Percentiles rank a stretch among this genome's conserved stretches.
phyloP scores from a whole-genome alignment of 1,140 invertebrate species.

The Drosophila guanche region DNA sequence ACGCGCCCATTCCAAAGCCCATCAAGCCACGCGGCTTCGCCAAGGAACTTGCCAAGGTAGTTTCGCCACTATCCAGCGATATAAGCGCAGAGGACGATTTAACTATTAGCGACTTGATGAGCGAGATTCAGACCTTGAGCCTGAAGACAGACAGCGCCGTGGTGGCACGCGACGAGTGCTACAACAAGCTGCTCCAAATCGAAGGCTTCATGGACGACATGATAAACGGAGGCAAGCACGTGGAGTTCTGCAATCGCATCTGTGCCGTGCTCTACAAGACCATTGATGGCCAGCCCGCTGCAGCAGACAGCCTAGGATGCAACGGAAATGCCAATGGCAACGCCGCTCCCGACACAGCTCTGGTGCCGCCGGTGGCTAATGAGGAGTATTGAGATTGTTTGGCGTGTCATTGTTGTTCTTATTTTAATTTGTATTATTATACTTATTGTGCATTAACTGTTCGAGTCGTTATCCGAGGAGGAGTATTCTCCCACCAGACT shows the following conservation, averaged over 20 bases:
- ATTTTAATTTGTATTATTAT: conserved; percentile 26
- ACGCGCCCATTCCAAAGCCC: conserved; percentile 39
- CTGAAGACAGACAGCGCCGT: conserved; percentile 14
- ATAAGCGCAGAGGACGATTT: not conserved
- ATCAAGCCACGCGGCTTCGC: conserved; percentile 36
- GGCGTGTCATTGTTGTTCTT: conserved; percentile 10
- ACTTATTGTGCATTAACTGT: conserved; percentile 9
- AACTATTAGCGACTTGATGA: conserved; percentile 7
- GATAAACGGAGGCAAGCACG: conserved; percentile 28
- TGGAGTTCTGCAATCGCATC: conserved; percentile 55
- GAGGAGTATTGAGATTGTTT: conserved; percentile 32
- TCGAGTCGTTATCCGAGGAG: conserved; percentile 52
- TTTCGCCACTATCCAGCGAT: not conserved
- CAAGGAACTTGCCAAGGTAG: conserved; percentile 9
- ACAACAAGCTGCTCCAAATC: conserved; percentile 56
- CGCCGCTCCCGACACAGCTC: not conserved
- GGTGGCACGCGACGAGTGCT: conserved; percentile 53
- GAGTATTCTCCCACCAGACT: conserved; percentile 70
- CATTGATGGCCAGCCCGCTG: conserved; percentile 19
- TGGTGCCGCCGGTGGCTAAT: conserved; percentile 16
- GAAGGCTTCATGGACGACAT: conserved; percentile 48
- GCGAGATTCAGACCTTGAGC: conserved; percentile 30
- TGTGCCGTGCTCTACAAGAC: conserved; percentile 51
- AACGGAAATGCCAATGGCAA: not conserved
- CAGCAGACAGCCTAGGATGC: not conserved